Percentiles rank a stretch among this genome's conserved stretches.
Conservation (phyloP, 2,113 vertebrate species). For the Lasiurus cinereus region DNA sequence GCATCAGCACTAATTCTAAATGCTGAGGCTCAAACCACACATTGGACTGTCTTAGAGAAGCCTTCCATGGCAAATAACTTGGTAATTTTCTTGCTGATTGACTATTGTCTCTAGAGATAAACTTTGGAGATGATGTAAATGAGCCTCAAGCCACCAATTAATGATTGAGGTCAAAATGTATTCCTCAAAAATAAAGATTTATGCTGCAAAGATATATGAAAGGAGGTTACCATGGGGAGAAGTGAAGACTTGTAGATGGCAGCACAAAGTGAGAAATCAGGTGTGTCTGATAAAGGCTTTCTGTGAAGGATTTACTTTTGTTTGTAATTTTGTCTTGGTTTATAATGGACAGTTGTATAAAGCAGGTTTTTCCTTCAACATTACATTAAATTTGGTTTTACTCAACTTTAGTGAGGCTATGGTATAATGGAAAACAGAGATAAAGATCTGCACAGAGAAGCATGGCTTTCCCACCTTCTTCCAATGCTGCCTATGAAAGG, state of each 20-base stretch:
- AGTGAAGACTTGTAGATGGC: background rate
- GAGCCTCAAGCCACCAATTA: background rate
- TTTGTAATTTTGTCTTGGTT: background rate
- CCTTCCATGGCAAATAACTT: background rate
- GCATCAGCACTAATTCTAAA: background rate
- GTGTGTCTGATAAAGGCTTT: background rate
- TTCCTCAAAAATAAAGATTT: background rate
- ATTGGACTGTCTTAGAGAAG: background rate
- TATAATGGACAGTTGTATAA: background rate
- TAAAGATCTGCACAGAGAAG: background rate
- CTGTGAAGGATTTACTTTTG: background rate
- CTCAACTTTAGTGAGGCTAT: background rate
- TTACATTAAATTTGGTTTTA: background rate
- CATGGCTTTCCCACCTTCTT: background rate
- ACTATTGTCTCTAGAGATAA: background rate
- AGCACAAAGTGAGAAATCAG: background rate
- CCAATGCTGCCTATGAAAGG: background rate
- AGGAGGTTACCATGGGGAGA: background rate
- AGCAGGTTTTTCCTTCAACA: background rate
- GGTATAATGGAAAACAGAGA: background rate
- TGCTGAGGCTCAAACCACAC: background rate
- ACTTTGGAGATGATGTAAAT: background rate
- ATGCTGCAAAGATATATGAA: background rate
- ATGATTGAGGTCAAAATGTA: background rate
- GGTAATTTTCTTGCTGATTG: background rate